Conservation (phyloP, 2,113 vertebrate genomes). For the Mustela lutreola region DNA sequence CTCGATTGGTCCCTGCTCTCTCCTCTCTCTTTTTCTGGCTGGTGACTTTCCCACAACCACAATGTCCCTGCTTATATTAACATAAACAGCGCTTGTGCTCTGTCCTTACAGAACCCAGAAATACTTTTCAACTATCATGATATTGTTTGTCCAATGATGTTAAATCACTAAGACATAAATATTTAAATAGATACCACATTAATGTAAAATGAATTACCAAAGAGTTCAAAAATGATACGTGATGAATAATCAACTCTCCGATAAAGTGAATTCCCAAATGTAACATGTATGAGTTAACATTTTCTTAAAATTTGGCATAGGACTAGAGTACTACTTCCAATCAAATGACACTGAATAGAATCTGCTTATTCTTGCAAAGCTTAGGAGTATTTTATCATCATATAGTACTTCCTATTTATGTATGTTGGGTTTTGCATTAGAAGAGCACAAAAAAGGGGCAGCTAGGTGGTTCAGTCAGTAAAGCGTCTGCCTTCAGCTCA, state of each 20-base stretch:
- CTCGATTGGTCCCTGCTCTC: not conserved
- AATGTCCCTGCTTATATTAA: not conserved
- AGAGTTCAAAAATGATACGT: not conserved
- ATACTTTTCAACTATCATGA: not conserved
- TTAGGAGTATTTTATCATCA: not conserved
- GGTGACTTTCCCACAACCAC: not conserved
- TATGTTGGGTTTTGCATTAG: not conserved
- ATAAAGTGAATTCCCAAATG: not conserved
- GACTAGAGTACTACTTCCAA: not conserved
- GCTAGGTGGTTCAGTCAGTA: too few species aligned
- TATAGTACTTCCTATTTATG: not conserved
- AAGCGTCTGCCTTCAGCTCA: too few species aligned
- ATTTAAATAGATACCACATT: not conserved
- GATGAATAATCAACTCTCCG: not conserved
- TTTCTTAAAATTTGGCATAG: not conserved
- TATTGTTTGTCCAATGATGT: not conserved
- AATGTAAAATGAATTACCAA: not conserved
- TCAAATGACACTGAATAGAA: not conserved
- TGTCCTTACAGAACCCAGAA: not conserved
- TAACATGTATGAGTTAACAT: not conserved
- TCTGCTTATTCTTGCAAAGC: constrained; percentile 31
- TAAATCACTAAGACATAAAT: not conserved
- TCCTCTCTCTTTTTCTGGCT: not conserved
- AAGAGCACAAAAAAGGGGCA: not conserved
- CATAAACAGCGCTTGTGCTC: not conserved